phyloP scores from a whole-genome alignment of 2,888 invertebrate species.

The Clostera curtula region DNA sequence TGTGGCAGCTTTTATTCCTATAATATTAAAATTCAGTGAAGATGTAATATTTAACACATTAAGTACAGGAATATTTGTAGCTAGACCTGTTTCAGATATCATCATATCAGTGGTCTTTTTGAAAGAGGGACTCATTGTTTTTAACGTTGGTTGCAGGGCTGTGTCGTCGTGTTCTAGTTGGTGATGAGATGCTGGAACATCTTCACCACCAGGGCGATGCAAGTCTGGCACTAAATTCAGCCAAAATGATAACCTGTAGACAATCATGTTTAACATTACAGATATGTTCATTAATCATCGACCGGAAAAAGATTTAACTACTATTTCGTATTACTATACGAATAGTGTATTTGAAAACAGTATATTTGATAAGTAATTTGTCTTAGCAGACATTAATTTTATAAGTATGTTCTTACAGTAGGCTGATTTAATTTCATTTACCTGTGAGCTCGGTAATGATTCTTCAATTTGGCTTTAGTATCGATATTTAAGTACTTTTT shows the following conservation, averaged over 20 bases:
- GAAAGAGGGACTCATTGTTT: constrained; percentile 72
- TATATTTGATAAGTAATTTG: too few species aligned
- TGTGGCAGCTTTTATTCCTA: constrained; percentile 52
- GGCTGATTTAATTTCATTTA: constrained; percentile 19
- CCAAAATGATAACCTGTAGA: constrained; percentile 90
- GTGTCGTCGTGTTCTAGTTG: constrained; percentile 85
- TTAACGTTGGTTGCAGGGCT: constrained; percentile 67
- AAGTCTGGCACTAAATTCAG: constrained; percentile 94
- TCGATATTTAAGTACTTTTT: constrained; percentile 95
- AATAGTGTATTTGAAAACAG: too few species aligned
- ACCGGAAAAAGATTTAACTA: not conserved
- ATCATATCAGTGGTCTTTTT: constrained; percentile 73
- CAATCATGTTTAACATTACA: not conserved
- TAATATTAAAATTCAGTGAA: constrained; percentile 56
- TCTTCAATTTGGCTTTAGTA: constrained; percentile 91
- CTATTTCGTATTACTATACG: too few species aligned
- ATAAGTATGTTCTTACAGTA: not conserved
- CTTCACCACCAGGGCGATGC: constrained; percentile 90
- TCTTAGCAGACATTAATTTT: not conserved
- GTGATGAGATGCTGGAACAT: constrained; percentile 89
- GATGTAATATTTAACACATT: constrained; percentile 59
- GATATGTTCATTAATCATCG: not conserved
- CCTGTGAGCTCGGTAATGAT: constrained; percentile 94
- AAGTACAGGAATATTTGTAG: constrained; percentile 54
- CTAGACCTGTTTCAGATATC: constrained; percentile 53